These are phyloP conservation scores for Andrena trimmerana DNA, from an alignment of 2,888 invertebrate species.

Conservation along the genomic window DNA sequence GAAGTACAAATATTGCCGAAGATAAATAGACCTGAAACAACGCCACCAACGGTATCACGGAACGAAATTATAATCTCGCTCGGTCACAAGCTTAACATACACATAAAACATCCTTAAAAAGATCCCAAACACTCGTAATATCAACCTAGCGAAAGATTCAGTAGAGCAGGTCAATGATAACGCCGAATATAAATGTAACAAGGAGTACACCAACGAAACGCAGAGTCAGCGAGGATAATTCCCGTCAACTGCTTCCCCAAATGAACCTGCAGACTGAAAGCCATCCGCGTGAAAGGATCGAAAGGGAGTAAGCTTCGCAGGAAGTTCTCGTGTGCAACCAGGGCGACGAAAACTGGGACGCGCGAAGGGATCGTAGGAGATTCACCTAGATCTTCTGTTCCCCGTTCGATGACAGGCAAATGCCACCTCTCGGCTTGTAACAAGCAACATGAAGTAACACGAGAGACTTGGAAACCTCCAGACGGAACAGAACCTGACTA, in stretches of 20 bases:
- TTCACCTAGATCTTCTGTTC: not conserved
- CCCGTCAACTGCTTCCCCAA: conserved; percentile 17
- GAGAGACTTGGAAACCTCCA: conserved; percentile 1
- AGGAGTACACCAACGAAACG: not conserved
- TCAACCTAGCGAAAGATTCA: not conserved
- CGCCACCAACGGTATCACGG: not conserved
- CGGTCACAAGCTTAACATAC: too few relatives aligned
- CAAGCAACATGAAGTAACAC: not conserved
- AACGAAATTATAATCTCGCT: not conserved
- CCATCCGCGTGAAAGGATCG: not conserved
- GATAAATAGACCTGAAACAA: conserved; percentile 35
- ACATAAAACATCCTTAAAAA: too few relatives aligned
- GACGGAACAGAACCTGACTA: too few relatives aligned
- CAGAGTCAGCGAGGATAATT: not conserved
- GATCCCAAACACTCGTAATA: not conserved
- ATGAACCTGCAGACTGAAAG: conserved; percentile 14
- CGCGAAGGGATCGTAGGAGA: not conserved
- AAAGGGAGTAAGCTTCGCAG: not conserved
- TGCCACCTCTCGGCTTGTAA: not conserved
- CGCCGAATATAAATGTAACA: not conserved
- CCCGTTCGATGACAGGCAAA: not conserved
- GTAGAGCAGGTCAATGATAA: not conserved
- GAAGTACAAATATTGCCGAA: conserved; percentile 50
- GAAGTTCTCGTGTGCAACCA: conserved; percentile 2
- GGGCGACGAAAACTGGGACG: conserved; percentile 24